Evolutionary conservation across 2,888 invertebrate genomes (phyloP).

Genomic region (Oasisia sp.): DNA sequence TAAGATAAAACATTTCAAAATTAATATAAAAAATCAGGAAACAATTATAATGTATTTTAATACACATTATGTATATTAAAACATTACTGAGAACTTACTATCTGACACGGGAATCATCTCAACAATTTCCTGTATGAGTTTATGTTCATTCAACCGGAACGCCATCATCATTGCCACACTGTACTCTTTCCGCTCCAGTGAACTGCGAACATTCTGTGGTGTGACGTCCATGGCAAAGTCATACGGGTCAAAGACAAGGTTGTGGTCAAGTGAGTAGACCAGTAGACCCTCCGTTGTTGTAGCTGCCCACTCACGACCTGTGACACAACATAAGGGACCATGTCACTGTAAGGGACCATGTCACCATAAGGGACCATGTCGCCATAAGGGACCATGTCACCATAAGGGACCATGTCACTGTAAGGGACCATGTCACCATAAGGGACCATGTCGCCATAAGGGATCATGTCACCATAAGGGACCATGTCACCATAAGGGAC

Average conservation of each 20-base stretch:
- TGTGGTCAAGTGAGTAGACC: conserved; percentile 83
- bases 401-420: not conserved
- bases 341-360: not conserved
- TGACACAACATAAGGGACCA: conserved; percentile 13
- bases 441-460: not conserved
- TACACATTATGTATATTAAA: not conserved
- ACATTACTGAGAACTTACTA: conserved; percentile 68
- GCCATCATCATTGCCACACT: conserved; percentile 83
- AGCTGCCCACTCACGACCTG: conserved; percentile 81
- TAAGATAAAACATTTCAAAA: not conserved
- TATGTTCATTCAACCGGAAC: conserved; percentile 83
- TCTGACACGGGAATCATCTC: conserved; percentile 82
- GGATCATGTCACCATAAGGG: not conserved
- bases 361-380: not conserved
- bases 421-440: too few species aligned
- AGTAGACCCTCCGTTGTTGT: conserved; percentile 95
- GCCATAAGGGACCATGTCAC: not conserved
- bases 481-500: not conserved
- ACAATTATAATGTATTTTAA: not conserved
- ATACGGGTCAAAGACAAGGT: conserved; percentile 90
- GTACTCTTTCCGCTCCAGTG: conserved; percentile 56
- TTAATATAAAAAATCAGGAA: not conserved
- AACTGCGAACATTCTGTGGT: conserved; percentile 44
- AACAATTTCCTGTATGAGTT: conserved; percentile 80
- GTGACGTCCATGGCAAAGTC: conserved; percentile 81